Evolutionary conservation across 1,140 invertebrate genomes (phyloP).

Genomic region (Drosophila kurseongensis): DNA sequence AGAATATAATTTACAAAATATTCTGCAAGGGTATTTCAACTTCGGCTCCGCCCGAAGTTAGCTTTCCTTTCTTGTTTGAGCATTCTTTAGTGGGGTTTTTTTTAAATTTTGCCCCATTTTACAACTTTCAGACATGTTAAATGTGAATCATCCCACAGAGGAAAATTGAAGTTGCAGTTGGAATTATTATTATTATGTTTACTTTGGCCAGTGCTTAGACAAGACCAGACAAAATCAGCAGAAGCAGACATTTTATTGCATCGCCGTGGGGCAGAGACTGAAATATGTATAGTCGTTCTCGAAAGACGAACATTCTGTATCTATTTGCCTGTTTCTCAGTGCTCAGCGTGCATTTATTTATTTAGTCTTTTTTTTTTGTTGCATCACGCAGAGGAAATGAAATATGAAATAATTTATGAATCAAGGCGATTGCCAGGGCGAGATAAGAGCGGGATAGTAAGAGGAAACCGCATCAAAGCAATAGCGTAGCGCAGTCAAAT

Average conservation of each 20-base stretch:
- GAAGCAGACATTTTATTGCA: conserved; percentile 54
- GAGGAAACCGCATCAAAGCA: conserved; percentile 29
- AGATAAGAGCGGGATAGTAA: background rate
- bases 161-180: conserved; percentile 49
- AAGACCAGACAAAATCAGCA: conserved; percentile 15
- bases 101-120: background rate
- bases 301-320: conserved; percentile 15
- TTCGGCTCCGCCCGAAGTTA: too few species aligned
- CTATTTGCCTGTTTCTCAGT: conserved; percentile 11
- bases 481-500: conserved; percentile 35
- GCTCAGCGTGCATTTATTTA: conserved; percentile 44
- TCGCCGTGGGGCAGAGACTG: conserved; percentile 39
- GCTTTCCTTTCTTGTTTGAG: too few species aligned
- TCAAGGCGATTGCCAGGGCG: conserved; percentile 23
- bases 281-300: conserved; percentile 2
- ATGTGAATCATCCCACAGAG: conserved; percentile 3
- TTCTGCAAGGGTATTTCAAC: too few species aligned
- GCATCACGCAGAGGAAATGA: conserved; percentile 67
- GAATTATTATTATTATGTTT: conserved; percentile 60
- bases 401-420: conserved; percentile 76
- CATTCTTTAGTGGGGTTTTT: background rate
- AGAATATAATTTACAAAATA: too few species aligned
- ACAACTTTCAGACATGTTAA: conserved; percentile 20
- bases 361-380: conserved; percentile 29
- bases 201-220: conserved; percentile 51